A percentile compares a stretch with the other conserved stretches of the same genome.
These are phyloP conservation scores for Oryzias celebensis DNA, from an alignment of 2,113 vertebrate species.

Conservation along the genomic window DNA sequence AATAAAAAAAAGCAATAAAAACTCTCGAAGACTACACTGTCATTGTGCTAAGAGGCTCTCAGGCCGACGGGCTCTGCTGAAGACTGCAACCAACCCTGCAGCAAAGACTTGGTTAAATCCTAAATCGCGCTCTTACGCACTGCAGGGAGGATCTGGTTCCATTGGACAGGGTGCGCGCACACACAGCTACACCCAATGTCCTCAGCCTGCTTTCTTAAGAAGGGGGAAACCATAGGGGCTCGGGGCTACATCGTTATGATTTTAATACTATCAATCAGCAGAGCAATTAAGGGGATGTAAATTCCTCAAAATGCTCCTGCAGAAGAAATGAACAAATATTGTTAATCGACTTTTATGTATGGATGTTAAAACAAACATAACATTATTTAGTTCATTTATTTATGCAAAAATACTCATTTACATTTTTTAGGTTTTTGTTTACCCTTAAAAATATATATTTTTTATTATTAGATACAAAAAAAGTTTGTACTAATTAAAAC, in stretches of 20 bases:
- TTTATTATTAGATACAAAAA: no score
- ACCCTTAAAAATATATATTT: no score
- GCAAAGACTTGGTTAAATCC: constrained; percentile 99
- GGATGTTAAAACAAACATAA: constrained; percentile 8
- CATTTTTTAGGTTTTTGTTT: no score
- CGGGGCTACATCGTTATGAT: constrained; percentile 56
- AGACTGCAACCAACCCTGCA: constrained; percentile 92
- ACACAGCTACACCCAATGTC: constrained; percentile 90
- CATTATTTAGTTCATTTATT: neutral
- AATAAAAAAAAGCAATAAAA: neutral
- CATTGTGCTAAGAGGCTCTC: constrained; percentile 70
- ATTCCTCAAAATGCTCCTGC: constrained; percentile 34
- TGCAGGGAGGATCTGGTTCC: constrained; percentile 98
- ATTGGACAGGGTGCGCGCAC: constrained; percentile 92
- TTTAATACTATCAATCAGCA: constrained; percentile 62
- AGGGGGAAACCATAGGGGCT: constrained; percentile 65
- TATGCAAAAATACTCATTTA: neutral
- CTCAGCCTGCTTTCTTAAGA: constrained; percentile 86
- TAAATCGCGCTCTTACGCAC: constrained; percentile 99
- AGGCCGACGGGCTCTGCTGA: constrained; percentile 79
- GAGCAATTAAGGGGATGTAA: constrained; percentile 52
- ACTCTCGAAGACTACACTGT: constrained; percentile 64
- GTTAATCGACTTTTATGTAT: constrained; percentile 19
- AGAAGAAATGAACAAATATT: neutral
- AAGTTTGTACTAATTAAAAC: no score